Conservation (phyloP, 2,888 invertebrate species). For the Schrankia costaestrigalis region DNA sequence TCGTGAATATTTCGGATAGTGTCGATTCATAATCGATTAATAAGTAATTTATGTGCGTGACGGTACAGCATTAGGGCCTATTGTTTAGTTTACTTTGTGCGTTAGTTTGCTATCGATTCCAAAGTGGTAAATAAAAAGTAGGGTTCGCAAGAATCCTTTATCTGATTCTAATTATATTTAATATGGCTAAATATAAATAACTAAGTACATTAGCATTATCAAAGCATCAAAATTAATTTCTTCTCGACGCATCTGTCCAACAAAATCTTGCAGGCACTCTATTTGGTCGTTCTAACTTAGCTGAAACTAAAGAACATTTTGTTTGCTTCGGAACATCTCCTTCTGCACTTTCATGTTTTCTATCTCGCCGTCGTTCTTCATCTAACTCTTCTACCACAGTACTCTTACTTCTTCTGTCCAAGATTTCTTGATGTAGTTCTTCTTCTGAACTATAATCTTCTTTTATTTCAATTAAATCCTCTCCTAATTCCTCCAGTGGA, state of each 20-base stretch:
- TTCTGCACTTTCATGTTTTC: conserved; percentile 25
- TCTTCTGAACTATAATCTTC: conserved; percentile 49
- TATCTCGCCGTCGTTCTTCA: conserved; percentile 20
- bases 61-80: not conserved
- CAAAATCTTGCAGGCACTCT: conserved; percentile 63
- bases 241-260: conserved; percentile 57
- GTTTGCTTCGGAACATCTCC: too few relatives aligned
- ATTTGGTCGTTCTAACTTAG: conserved; percentile 46
- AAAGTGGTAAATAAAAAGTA: too few relatives aligned
- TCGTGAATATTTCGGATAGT: conserved; percentile 16
- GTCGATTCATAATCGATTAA: conserved; percentile 15
- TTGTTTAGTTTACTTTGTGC: too few relatives aligned
- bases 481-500: conserved; percentile 53
- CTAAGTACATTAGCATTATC: not conserved
- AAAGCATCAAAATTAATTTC: conserved; percentile 7
- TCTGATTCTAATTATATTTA: too few relatives aligned
- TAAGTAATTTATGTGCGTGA: conserved; percentile 12
- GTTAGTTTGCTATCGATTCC: too few relatives aligned
- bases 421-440: conserved; percentile 40
- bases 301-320: conserved; percentile 29
- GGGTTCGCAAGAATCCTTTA: too few relatives aligned
- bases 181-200: conserved; percentile 10
- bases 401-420: conserved; percentile 33
- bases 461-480: conserved; percentile 45
- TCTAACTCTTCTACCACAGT: conserved; percentile 22